Evolutionary conservation across 2,888 invertebrate genomes (phyloP), one percentile per base, ranked within the genome.

Genomic region (Lochmaea crataegi): DNA sequence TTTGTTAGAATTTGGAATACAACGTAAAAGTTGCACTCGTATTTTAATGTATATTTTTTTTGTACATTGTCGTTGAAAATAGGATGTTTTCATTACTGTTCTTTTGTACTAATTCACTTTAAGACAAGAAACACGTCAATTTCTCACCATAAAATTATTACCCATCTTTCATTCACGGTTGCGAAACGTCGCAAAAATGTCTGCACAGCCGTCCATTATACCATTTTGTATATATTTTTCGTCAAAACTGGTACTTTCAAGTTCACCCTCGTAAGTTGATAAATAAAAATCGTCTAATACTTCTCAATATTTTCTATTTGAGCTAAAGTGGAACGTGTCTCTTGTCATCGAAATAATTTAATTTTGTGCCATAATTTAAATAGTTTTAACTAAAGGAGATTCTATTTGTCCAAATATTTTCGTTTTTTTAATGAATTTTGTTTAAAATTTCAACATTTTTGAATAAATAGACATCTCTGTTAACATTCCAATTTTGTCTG

Each of bases 1-100:
- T 68, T 51, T 71, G 65, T 74, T 74, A 41, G 53, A 12, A 68
- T 63, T 68, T 61, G 26, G 61, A 56, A 66, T 56, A 45, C n/a
- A 18, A 51, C 42, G 65, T 65, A 65, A 65, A 57, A 68, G 61
- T 68, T 71, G 56, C 71, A 63, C 68, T 60, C n/a, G 45, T 14
- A n/a, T 26, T 63, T 45, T 63, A 22, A 42, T 41, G n/a, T 32
- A 42, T 63, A 45, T 45, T 16, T 45, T n/a, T 64, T 64, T 48
- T 51, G 22, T 48, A 65, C n/a, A 65, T 65, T 65, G 42, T 48
- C 22, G 22, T 48, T n/a, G 65, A 16, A 26, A 45, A 14, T 63
- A 63, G 10, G 16, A 18, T 16, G 1, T 41, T n/a, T 32, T 60
- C 38, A 4, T 32, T 38, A 38, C 58, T 32, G 38, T 12, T 3